phyloP scores from a whole-genome alignment of 2,888 invertebrate species.

The Drosophila pseudotakahashii region DNA sequence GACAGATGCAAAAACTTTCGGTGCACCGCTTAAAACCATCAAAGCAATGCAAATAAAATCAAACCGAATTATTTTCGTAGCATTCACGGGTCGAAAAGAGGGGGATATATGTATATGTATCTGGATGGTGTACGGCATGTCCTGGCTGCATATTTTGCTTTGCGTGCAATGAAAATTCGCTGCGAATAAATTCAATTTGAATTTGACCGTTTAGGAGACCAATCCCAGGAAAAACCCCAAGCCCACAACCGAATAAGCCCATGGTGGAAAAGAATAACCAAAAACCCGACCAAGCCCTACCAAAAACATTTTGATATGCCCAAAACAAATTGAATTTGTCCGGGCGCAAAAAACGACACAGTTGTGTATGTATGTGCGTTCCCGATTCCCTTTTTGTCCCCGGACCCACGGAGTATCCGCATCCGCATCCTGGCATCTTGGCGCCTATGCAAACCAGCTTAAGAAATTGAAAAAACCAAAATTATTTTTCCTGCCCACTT shows the following conservation, averaged over 20 bases:
- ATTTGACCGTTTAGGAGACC: conserved; percentile 66
- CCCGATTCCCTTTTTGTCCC: neutral
- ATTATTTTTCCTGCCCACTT: conserved; percentile 18
- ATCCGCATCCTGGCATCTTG: conserved; percentile 48
- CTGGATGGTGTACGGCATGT: conserved; percentile 11
- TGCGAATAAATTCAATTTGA: conserved; percentile 76
- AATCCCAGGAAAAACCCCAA: conserved; percentile 20
- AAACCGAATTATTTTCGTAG: conserved; percentile 72
- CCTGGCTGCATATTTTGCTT: conserved; percentile 57
- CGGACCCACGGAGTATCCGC: conserved; percentile 30
- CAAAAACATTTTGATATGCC: conserved; percentile 78
- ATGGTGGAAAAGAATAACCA: conserved; percentile 10
- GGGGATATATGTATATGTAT: conserved; percentile 4
- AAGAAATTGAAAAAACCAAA: conserved; percentile 78
- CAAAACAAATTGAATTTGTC: conserved; percentile 74
- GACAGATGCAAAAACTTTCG: conserved; percentile 32
- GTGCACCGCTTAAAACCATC: conserved; percentile 60
- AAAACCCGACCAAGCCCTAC: conserved; percentile 41
- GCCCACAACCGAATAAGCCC: conserved; percentile 21
- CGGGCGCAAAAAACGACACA: conserved; percentile 58
- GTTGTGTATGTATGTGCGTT: conserved; percentile 19
- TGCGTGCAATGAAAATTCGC: conserved; percentile 75
- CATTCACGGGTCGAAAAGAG: conserved; percentile 40
- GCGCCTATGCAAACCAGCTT: conserved; percentile 71
- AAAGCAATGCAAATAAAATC: conserved; percentile 79